Base-by-base conservation (phyloP, 2,888 invertebrate genomes). In the Odontomyia ornata region DNA sequence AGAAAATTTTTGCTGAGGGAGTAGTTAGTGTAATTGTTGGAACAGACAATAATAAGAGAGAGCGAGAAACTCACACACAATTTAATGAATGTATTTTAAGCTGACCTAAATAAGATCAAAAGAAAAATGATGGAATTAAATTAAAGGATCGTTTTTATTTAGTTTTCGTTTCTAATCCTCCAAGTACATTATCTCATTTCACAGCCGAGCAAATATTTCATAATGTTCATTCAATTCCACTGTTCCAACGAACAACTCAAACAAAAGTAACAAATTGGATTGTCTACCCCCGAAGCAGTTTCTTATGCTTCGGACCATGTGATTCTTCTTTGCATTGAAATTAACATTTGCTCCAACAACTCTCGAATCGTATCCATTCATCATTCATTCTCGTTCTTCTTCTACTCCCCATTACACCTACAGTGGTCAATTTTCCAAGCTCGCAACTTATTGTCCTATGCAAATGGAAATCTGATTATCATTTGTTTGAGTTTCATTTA, bases 391-490 rank as follows among this genome's bases (percentile, higher is more conserved):
- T 13, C 18, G 52, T 9, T 9, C 4, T 52, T 52, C 52, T 60
- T 4, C 60, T 21, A 5, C 18, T 1, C 60, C 7, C 21, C 1
- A 52, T 9, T 36, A 36, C 9, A 36, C 36, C 36, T 36, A 36
- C 36, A 36, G 36, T 13, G 60, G 60, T 25, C 60, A 60, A 25
- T 25, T 60, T 25, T 1, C 25, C 25, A 18, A 60, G 21, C 15
- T 13, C 64, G 7, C 15, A 64, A 30, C 7, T 30, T 30, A 30
- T 76, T 78, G 77, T 78, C 65, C 67, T 62, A 78, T 78, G 76
- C 76, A 76, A 78, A 78, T 78, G 76, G 77, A 71, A 78, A 76
- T 78, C 72, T 76, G 77, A 76, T 76, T 71, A 76, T 57, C 57
- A 23, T 69, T 76, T 76, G 71, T 78, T 78, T 78, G 76, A 64